Conservation (phyloP, 2,888 invertebrate genomes). For the Cylindroiulus punctatus region DNA sequence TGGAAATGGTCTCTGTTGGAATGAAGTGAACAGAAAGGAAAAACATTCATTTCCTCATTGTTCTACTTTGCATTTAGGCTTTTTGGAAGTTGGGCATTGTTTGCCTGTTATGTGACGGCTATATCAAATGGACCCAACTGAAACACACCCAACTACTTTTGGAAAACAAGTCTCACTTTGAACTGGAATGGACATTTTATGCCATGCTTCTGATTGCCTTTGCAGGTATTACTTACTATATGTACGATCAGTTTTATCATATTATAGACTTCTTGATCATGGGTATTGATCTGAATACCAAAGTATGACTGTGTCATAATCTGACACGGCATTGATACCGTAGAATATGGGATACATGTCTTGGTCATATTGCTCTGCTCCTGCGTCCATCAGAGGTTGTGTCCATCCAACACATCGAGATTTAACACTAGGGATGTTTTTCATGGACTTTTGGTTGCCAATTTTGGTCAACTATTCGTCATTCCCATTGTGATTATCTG, state of each 20-base stretch:
- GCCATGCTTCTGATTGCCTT: slow-evolving; percentile 50
- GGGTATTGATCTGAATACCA: too few relatives aligned
- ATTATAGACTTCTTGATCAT: too few relatives aligned
- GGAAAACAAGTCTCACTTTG: slow-evolving; percentile 35
- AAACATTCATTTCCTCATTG: too few relatives aligned
- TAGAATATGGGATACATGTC: slow-evolving; percentile 35
- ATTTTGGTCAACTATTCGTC: slow-evolving; percentile 56
- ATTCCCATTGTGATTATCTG: slow-evolving; percentile 57
- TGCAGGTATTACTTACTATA: slow-evolving; percentile 46
- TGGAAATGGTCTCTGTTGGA: too few relatives aligned
- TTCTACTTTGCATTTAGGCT: slow-evolving; percentile 68
- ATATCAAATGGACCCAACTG: slow-evolving; percentile 63
- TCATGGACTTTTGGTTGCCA: slow-evolving; percentile 55
- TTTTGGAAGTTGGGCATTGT: slow-evolving; percentile 84
- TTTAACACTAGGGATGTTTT: slow-evolving; percentile 40
- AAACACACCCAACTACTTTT: neutral
- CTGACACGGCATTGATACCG: neutral
- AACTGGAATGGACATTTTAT: slow-evolving; percentile 58
- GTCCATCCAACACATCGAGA: neutral
- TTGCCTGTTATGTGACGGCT: slow-evolving; percentile 82
- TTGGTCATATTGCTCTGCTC: slow-evolving; percentile 26
- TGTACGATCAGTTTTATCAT: neutral
- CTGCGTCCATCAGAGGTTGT: neutral
- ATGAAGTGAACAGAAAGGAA: slow-evolving; percentile 60
- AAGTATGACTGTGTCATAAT: too few relatives aligned